Evolutionary conservation across 2,113 vertebrate genomes (phyloP), one percentile per base, ranked within the genome.

Genomic region (Pterocles burchelli): DNA sequence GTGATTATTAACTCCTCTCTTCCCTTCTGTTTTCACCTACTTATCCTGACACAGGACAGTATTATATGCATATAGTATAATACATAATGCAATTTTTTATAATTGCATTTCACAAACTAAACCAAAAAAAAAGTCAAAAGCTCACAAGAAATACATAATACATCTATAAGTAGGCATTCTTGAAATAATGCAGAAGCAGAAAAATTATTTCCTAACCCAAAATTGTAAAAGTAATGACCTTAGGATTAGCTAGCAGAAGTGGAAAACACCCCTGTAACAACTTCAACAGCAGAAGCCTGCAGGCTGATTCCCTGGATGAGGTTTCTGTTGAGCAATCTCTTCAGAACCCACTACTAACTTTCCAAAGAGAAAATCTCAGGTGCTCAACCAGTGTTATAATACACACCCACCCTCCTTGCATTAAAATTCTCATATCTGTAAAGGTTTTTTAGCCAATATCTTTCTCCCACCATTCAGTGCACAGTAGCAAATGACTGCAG

Each of bases 1-100:
- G 67, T 77, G 41, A 84, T 51, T 79, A 51, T 92, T 93, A 95
- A 94, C 59, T 83, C 63, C 12, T n/a, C 29, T 89, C 57, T 79
- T 88, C 19, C 58, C 49, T 73, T 57, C 11, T 59, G n/a, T 41
- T 75, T 89, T 61, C 41, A 83, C 6, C 2, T 17, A 65, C 41
- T n/a, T 28, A 45, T 57, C 12, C 41, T 61, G 28, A 73, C 33
- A 75, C 18, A 67, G 26, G 31, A 29, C 13, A 68, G 26, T 57
- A 36, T 34, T 26, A 58, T 38, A 28, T 6, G 9, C 26, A 63
- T 57, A 49, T 0, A 78, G 13, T 13, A 65, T 51, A 78, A 89
- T 8, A 67, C 6, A 17, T 41, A 41, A 41, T 13, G 41, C 41
- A 41, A 41, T 10, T 34, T 58, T 63, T 28, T 73, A 78, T 20